A percentile compares a stretch with the other conserved stretches of the same genome.
phyloP scores from a whole-genome alignment of 2,113 vertebrate species.

The Pelobates fuscus region DNA sequence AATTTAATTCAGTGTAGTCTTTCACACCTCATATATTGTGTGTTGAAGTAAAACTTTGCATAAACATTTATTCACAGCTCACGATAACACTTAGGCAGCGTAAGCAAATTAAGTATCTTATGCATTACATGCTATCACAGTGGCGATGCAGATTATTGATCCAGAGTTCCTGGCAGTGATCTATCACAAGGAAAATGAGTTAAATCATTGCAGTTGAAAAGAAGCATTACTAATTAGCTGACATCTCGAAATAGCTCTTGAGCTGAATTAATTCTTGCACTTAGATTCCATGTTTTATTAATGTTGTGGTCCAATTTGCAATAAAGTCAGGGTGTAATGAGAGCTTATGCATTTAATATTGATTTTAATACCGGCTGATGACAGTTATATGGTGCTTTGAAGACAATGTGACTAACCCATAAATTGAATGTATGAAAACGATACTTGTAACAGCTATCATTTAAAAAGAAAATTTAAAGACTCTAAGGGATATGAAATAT shows the following conservation, averaged over 20 bases:
- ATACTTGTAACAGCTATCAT: constrained; percentile 31
- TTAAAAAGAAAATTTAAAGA: constrained; percentile 12
- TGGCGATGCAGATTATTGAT: constrained; percentile 47
- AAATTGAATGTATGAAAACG: constrained; percentile 27
- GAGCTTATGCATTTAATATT: constrained; percentile 39
- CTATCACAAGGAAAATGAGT: constrained; percentile 52
- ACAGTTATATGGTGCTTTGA: constrained; percentile 47
- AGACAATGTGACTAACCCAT: constrained; percentile 7
- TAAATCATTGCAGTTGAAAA: constrained; percentile 53
- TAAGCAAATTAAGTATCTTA: constrained; percentile 28
- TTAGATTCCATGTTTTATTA: constrained; percentile 54
- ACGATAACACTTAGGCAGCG: constrained; percentile 31
- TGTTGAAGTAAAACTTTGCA: constrained; percentile 40
- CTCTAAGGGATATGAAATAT: constrained; percentile 14
- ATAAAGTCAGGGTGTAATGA: constrained; percentile 43
- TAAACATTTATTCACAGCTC: constrained; percentile 46
- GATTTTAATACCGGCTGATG: constrained; percentile 50
- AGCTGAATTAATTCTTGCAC: constrained; percentile 58
- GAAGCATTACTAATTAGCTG: constrained; percentile 57
- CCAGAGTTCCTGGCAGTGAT: constrained; percentile 54
- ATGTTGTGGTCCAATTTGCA: constrained; percentile 51
- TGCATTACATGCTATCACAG: constrained; percentile 38
- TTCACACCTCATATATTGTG: constrained; percentile 40
- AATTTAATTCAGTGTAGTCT: constrained; percentile 33
- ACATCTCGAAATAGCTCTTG: constrained; percentile 55